Evolutionary conservation across 2,113 vertebrate species (phyloP).

Genomic region (Malaclemys terrapin): DNA sequence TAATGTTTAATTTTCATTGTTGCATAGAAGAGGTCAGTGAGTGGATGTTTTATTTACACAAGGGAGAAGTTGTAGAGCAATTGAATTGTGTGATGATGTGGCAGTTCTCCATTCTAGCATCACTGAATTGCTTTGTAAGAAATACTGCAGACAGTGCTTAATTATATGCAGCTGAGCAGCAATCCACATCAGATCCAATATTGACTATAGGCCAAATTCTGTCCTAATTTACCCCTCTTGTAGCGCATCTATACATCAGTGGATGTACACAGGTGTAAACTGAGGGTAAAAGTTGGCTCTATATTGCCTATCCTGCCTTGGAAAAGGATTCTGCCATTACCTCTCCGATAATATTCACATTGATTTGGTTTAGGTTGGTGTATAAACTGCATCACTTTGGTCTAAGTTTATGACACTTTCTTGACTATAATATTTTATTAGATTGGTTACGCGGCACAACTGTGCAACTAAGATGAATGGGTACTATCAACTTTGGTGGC

Average conservation of each 20-base stretch:
- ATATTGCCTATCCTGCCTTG: not conserved
- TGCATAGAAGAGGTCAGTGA: not conserved
- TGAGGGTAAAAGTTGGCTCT: not conserved
- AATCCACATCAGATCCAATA: not conserved
- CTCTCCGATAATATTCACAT: accelerated
- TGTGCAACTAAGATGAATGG: accelerated
- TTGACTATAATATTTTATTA: not conserved
- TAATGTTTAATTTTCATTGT: not conserved
- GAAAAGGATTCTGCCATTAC: accelerated
- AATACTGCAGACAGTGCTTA: not conserved
- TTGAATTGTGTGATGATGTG: accelerated
- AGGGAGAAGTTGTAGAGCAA: not conserved
- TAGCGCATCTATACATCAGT: not conserved
- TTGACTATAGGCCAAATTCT: not conserved
- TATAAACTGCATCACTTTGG: accelerated
- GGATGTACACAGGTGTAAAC: not conserved
- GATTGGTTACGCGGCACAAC: accelerated
- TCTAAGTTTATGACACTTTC: not conserved
- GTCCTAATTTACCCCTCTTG: not conserved
- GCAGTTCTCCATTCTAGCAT: not conserved
- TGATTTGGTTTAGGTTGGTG: accelerated
- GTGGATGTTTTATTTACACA: not conserved
- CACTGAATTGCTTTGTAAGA: not conserved
- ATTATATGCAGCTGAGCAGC: not conserved
- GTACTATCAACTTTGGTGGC: accelerated